A percentile compares a stretch with the other conserved stretches of the same genome.
phyloP scores from a whole-genome alignment of 2,888 invertebrate species.

The Cetonia aurata region DNA sequence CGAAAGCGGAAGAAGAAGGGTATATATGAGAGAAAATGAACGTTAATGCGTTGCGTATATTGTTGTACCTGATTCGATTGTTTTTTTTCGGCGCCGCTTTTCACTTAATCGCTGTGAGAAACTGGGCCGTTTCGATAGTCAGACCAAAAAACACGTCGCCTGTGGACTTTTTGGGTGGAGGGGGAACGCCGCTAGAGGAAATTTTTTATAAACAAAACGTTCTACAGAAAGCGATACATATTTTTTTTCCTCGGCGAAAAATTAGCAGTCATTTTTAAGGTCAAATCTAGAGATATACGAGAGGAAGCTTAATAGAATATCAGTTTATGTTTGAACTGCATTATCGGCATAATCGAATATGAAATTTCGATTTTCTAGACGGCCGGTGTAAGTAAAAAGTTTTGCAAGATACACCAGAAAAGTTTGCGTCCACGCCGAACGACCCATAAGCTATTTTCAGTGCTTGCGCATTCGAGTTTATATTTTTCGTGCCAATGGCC shows the following conservation, averaged over 20 bases:
- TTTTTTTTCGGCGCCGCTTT: slow-evolving; percentile 49
- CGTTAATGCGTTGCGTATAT: too few relatives aligned
- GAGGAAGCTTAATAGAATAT: too few relatives aligned
- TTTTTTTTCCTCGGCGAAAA: neutral
- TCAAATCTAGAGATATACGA: too few relatives aligned
- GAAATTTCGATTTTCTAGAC: too few relatives aligned
- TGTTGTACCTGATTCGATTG: slow-evolving; percentile 49
- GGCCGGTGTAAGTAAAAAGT: slow-evolving; percentile 10
- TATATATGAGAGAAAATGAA: too few relatives aligned
- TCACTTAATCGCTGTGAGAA: slow-evolving; percentile 51
- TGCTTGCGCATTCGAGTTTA: slow-evolving; percentile 1
- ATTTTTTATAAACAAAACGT: slow-evolving; percentile 42
- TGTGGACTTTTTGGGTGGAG: slow-evolving; percentile 40
- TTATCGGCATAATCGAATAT: too few relatives aligned
- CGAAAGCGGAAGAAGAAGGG: too few relatives aligned
- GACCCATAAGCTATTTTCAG: slow-evolving; percentile 20
- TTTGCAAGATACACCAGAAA: neutral
- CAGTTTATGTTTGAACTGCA: too few relatives aligned
- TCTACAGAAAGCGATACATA: slow-evolving; percentile 15
- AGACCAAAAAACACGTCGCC: slow-evolving; percentile 44
- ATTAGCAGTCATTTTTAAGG: neutral
- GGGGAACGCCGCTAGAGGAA: slow-evolving; percentile 27
- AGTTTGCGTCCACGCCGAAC: slow-evolving; percentile 8
- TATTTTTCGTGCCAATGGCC: slow-evolving; percentile 20
- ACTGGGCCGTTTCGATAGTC: slow-evolving; percentile 48